Evolutionary conservation across 2,888 invertebrate genomes (phyloP), one percentile per base, ranked within the genome.

Genomic region (Malthinus flaveolus): DNA sequence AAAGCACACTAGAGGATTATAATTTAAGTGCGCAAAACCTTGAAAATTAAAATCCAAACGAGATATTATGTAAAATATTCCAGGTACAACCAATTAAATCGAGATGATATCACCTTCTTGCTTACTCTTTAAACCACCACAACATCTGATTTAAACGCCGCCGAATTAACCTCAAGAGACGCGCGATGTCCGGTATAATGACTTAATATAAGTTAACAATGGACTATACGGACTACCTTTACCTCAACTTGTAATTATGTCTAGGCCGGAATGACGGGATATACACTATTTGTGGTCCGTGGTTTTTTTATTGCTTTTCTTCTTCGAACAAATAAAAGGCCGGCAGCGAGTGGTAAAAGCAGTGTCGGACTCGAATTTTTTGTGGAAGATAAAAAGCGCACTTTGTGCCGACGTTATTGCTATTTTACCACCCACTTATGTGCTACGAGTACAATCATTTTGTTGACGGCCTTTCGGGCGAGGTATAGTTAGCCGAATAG

Each of bases 141-240:
- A 32, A 56, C 39, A 56, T 50, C 49, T 56, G 15, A 39, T 11
- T 33, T 39, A 49, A 37, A 56, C 42, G 31, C 46, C 50, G 56
- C 39, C 23, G 47, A 50, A 56, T 56, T 56, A 56, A 56, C 56
- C 50, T 51, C 56, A 47, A 58, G 48, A 59, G 50, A 61, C 50
- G 61, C 63, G 56, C 56, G 63, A 63, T 61, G 55, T 56, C 61
- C 59, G 47, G 55, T 60, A 59, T 64, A 64, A 64, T 64, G 60
- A 62, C 64, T 64, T 61, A 64, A 64, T 64, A 62, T 58, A 59
- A 62, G 50, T 32, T 49, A 51, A 55, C 59, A 59, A 54, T 54
- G 50, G 49, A 42, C 13, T 23, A 42, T 23, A 42, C 39, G n/a
- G 39, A 15, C 36, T 48, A 42, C 48, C 48, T 52, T 52, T 35